Base-by-base conservation (phyloP, 2,113 vertebrate genomes). In the Cryptomyrus ogoouensis region DNA sequence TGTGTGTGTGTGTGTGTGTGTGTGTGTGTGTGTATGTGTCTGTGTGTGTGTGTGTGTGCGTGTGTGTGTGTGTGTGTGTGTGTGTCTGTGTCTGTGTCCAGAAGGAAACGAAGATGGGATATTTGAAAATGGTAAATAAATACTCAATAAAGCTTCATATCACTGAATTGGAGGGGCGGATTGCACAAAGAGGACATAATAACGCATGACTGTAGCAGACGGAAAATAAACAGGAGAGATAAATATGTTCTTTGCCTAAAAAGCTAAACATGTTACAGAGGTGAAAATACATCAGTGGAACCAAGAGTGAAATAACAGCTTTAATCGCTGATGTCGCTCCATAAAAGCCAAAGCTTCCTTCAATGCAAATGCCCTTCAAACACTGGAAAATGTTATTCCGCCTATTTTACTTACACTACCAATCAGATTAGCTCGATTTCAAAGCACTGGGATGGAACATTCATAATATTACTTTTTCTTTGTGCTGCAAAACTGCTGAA, bases 291-390 rank as follows among this genome's bases (percentile, higher is more conserved):
- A 94, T 92, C 88, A 80, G 83, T 62, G 90, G 86, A 92, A 92
- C 92, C 94, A 94, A 94, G 94, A 95, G 9, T 89, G 91, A 91
- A 92, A 92, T 92, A 95, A 94, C 94, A 94, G 88, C 87, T 93
- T 89, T 91, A 94, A 95, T 95, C 94, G 92, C 92, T 91, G 27
- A 84, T 44, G 47, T 92, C 93, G 89, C 93, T 94, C 91, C 93
- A 90, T 91, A 88, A 91, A 93, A 91, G 89, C 88, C 80, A 90
- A 94, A 93, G 92, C 92, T 50, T 44, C 58, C 19, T 42, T 80
- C 74, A 10, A n/a, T 39, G 39, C 21, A 52, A 89, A 77, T 9
- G 10, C 74, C 1, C 87, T 95, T 93, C 93, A 95, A 93, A 88
- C 89, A 91, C 88, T 90, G 91, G 89, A 53, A 50, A 90, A 83